Evolutionary conservation across 2,888 invertebrate species (phyloP).

Genomic region (Mycalesis mineus): DNA sequence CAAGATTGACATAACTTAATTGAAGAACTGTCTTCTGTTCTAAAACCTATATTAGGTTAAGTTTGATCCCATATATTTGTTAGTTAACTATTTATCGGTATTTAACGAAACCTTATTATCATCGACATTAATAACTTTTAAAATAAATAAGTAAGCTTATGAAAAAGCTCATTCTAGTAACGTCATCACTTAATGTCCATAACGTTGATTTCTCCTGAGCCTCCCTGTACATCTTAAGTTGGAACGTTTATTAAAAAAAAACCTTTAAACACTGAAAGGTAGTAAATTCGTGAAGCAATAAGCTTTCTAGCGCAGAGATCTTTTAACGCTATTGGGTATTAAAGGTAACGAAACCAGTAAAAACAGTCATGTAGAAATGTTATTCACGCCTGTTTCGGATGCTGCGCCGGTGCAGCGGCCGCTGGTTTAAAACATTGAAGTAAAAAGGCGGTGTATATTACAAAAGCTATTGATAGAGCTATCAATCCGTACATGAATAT

Average conservation of each 20-base stretch:
- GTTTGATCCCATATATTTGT: slow-evolving; percentile 69
- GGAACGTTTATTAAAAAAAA: slow-evolving; percentile 20
- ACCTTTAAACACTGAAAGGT: slow-evolving; percentile 15
- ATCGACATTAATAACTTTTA: slow-evolving; percentile 1
- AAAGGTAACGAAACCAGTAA: slow-evolving; percentile 5
- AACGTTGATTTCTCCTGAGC: background rate
- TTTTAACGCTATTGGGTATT: slow-evolving; percentile 10
- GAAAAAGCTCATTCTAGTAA: background rate
- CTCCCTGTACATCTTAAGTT: slow-evolving; percentile 13
- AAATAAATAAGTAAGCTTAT: background rate
- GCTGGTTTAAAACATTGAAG: slow-evolving; percentile 92
- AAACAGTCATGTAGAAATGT: background rate
- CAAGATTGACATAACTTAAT: background rate
- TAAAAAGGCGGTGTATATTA: slow-evolving; percentile 93
- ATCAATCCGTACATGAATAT: slow-evolving; percentile 96
- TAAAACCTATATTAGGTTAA: slow-evolving; percentile 35
- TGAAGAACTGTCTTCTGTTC: slow-evolving; percentile 15
- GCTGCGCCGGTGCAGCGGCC: slow-evolving; percentile 79
- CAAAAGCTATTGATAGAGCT: slow-evolving; percentile 89
- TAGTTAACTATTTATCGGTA: slow-evolving; percentile 35
- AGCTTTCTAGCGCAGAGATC: slow-evolving; percentile 11
- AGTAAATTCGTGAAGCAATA: slow-evolving; percentile 17
- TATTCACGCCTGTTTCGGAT: slow-evolving; percentile 82
- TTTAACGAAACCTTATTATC: slow-evolving; percentile 12
- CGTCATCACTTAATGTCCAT: background rate